Evolutionary conservation across 64 coral and sea anemone genomes (phyloP).

Genomic region (Montipora foliosa): DNA sequence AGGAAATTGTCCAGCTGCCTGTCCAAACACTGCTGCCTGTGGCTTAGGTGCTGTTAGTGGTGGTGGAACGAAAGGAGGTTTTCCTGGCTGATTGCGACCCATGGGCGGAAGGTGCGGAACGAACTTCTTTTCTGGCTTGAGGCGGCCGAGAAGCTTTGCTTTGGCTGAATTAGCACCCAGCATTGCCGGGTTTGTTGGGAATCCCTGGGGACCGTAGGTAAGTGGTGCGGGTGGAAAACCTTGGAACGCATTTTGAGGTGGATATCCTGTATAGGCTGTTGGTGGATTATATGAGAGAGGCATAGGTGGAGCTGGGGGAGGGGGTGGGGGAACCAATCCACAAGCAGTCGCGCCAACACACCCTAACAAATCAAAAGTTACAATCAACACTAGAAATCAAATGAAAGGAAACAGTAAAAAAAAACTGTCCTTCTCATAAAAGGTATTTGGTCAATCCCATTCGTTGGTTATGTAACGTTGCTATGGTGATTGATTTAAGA

Average conservation of each 20-base stretch:
- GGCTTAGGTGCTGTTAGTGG: background rate
- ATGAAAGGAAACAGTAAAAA: no score
- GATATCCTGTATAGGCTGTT: conserved; percentile 4
- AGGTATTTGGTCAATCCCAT: no score
- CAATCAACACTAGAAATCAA: background rate
- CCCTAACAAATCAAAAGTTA: background rate
- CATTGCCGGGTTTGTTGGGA: background rate
- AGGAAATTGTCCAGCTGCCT: background rate
- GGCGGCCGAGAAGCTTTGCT: background rate
- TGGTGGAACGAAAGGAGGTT: conserved; percentile 11
- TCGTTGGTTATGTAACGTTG: no score
- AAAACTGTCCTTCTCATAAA: no score
- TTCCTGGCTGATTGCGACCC: conserved; percentile 15
- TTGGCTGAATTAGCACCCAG: background rate
- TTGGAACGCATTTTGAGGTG: conserved; percentile 3
- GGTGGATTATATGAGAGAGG: background rate
- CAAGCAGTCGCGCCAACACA: conserved; percentile 11
- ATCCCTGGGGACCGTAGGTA: conserved; percentile 6
- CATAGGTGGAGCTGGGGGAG: conserved; percentile 7
- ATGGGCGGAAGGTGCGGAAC: conserved; percentile 29
- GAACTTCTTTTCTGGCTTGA: conserved; percentile 6
- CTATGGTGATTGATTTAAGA: no score
- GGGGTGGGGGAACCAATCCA: conserved; percentile 4
- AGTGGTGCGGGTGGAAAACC: background rate
- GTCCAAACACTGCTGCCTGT: background rate